Conservation (phyloP, 1,140 invertebrate species). For the Eumaeus atala region DNA sequence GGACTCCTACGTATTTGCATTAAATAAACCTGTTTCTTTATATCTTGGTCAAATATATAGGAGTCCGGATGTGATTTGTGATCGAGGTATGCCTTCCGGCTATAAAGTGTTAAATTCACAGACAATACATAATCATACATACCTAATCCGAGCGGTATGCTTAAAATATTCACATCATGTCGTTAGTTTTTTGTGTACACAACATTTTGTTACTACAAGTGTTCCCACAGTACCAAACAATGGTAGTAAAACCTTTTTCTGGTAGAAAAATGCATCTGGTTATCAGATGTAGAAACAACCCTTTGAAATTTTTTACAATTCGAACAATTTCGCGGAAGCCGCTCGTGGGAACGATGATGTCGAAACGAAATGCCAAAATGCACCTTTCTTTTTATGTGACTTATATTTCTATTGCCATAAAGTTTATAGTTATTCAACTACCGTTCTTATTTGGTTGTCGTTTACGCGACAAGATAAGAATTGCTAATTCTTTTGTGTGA, state of each 20-base stretch:
- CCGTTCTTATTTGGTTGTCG: conserved; percentile 2
- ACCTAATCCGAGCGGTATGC: conserved; percentile 8
- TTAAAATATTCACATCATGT: conserved; percentile 7
- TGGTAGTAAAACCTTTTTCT: background rate
- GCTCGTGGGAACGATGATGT: conserved; percentile 38
- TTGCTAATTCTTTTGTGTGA: conserved; percentile 37
- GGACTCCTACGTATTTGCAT: too few species aligned
- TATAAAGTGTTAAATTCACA: conserved; percentile 11
- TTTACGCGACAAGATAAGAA: conserved; percentile 33
- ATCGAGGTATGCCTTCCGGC: background rate
- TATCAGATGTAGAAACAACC: conserved; percentile 32
- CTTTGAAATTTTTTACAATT: conserved; percentile 27
- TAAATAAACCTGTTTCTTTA: too few species aligned
- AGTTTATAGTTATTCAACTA: too few species aligned
- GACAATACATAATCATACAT: conserved; percentile 5
- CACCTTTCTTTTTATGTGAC: background rate
- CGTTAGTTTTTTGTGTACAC: conserved; percentile 14
- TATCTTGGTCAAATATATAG: too few species aligned
- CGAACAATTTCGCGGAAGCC: conserved; percentile 24
- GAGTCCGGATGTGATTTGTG: too few species aligned
- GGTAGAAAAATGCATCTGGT: conserved; percentile 25
- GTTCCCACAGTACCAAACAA: conserved; percentile 23
- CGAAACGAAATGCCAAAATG: conserved; percentile 23
- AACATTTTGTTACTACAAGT: background rate
- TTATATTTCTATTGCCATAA: too few species aligned